phyloP scores from a whole-genome alignment of 2,113 vertebrate genomes.

The Tichodroma muraria region DNA sequence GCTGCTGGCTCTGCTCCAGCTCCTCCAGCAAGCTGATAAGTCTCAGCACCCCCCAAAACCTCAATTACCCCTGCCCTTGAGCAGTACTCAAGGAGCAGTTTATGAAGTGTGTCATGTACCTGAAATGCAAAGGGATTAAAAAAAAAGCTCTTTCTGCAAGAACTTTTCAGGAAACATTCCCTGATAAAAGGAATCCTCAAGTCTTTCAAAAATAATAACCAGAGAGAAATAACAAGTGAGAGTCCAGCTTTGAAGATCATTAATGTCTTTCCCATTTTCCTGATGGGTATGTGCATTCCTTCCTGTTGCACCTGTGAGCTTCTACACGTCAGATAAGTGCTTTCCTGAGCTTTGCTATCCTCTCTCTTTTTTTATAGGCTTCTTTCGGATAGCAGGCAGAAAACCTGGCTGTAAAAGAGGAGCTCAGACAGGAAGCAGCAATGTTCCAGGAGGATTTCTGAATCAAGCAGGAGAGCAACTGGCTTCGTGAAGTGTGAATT shows the following conservation, averaged over 20 bases:
- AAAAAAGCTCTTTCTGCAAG: neutral
- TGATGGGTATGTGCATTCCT: neutral
- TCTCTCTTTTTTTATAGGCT: neutral
- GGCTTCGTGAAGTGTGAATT: neutral
- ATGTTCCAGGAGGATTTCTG: neutral
- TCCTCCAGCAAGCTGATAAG: neutral
- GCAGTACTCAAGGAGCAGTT: neutral
- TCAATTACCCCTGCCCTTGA: neutral
- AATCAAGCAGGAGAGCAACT: neutral
- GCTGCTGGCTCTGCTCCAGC: neutral
- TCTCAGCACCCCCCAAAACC: neutral
- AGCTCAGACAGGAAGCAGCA: neutral
- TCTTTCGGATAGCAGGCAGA: neutral
- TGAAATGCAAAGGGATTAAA: neutral
- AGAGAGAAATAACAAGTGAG: neutral
- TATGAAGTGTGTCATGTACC: neutral
- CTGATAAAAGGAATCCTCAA: neutral
- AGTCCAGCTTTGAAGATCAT: neutral
- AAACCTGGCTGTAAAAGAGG: neutral
- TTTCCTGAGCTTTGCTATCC: neutral
- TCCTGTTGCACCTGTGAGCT: neutral
- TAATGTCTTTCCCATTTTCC: neutral
- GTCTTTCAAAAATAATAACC: neutral
- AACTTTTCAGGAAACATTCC: neutral
- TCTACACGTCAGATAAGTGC: neutral